A percentile compares a stretch with the other conserved stretches of the same genome.
phyloP scores from a whole-genome alignment of 2,113 vertebrate species.

The Amazona guildingii region DNA sequence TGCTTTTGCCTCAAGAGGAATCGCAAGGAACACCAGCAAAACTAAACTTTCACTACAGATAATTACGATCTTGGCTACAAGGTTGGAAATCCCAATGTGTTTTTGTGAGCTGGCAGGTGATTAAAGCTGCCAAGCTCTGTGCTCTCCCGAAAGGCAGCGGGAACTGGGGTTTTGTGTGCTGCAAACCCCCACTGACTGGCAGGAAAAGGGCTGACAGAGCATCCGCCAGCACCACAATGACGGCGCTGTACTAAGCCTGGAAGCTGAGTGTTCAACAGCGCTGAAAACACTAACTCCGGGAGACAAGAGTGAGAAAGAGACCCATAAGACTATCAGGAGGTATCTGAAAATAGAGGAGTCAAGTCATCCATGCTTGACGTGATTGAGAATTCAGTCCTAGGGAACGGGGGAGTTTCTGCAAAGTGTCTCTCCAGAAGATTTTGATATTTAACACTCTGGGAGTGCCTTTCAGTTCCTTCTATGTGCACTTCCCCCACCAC shows the following conservation, averaged over 20 bases:
- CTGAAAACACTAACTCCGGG: background rate
- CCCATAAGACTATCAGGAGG: background rate
- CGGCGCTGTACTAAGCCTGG: background rate
- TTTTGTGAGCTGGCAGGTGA: conserved; percentile 34
- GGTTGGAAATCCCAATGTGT: background rate
- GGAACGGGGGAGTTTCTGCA: background rate
- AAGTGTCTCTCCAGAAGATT: background rate
- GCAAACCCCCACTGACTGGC: background rate
- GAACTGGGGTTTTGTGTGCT: background rate
- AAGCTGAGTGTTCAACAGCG: background rate
- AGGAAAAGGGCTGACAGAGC: conserved; percentile 2
- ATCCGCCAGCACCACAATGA: background rate
- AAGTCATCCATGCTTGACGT: background rate
- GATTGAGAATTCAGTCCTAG: background rate
- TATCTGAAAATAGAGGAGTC: background rate
- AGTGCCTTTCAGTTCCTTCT: background rate
- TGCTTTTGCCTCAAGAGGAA: background rate
- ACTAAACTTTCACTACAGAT: background rate
- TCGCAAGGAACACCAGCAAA: background rate
- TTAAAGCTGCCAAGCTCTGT: background rate
- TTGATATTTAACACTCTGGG: background rate
- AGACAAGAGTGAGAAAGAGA: background rate
- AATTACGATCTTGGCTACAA: background rate
- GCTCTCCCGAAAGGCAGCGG: rapidly evolving
- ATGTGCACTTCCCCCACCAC: background rate